These are phyloP conservation scores for Eristalinus sepulchralis DNA, from an alignment of 2,888 invertebrate species.

Conservation along the genomic window DNA sequence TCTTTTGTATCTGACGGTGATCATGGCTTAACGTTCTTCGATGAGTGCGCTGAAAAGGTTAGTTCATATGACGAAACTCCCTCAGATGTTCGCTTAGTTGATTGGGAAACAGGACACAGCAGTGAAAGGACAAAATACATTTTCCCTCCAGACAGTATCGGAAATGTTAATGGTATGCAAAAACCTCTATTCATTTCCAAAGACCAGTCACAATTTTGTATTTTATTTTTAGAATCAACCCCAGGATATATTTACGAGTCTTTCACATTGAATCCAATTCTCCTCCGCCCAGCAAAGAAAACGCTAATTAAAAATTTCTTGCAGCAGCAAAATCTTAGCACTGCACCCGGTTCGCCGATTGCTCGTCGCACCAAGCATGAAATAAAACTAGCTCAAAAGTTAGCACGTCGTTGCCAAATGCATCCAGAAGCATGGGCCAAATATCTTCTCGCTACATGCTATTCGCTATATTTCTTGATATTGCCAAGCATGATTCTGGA, in stretches of 20 bases:
- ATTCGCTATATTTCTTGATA: constrained; percentile 97
- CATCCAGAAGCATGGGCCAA: constrained; percentile 96
- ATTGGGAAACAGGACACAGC: constrained; percentile 88
- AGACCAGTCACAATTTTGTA: neutral
- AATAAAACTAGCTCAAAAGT: constrained; percentile 92
- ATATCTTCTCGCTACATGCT: constrained; percentile 92
- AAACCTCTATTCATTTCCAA: neutral
- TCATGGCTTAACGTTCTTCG: constrained; percentile 97
- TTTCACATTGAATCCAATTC: constrained; percentile 84
- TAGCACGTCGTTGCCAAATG: constrained; percentile 83
- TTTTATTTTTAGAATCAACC: constrained; percentile 69
- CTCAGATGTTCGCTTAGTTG: constrained; percentile 86
- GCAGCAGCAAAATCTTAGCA: constrained; percentile 79
- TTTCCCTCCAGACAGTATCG: constrained; percentile 91
- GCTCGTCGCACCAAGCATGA: constrained; percentile 97
- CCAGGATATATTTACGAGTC: constrained; percentile 83
- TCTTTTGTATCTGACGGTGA: constrained; percentile 99
- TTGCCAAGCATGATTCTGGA: constrained; percentile 92
- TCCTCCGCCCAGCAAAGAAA: constrained; percentile 81
- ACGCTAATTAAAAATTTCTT: constrained; percentile 77
- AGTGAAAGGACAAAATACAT: constrained; percentile 97
- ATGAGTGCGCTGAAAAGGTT: constrained; percentile 95
- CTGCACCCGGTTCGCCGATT: constrained; percentile 92
- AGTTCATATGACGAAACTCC: constrained; percentile 82
- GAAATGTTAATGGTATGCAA: constrained; percentile 56